Evolutionary conservation across 1,140 invertebrate species (phyloP).

Genomic region (Cataglyphis hispanica): DNA sequence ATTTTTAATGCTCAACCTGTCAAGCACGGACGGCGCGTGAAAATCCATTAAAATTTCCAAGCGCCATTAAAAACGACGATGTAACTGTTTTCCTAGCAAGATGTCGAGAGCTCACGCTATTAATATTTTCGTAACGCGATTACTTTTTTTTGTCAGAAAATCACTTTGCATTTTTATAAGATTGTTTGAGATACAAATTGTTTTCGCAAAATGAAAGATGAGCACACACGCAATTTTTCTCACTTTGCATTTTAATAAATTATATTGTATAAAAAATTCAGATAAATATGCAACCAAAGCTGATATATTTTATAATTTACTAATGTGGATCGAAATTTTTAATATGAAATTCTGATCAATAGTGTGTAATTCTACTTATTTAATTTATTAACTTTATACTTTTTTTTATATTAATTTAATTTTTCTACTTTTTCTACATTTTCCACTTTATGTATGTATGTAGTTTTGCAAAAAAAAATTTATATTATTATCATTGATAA

Average conservation of each 20-base stretch:
- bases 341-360: background rate
- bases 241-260: conserved; percentile 36
- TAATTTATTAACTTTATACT: conserved; percentile 3
- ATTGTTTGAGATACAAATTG: background rate
- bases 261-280: conserved; percentile 6
- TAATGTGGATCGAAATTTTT: background rate
- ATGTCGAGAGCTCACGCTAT: conserved; percentile 9
- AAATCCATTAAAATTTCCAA: conserved; percentile 55
- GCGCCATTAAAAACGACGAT: conserved; percentile 29
- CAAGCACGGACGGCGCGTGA: background rate
- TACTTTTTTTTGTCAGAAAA: conserved; percentile 16
- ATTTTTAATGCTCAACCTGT: conserved; percentile 52
- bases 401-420: background rate
- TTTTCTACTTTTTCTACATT: background rate
- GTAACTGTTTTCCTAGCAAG: conserved; percentile 40
- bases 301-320: background rate
- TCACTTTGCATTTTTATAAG: conserved; percentile 39
- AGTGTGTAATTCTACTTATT: background rate
- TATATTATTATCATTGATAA: background rate
- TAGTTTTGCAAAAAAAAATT: background rate
- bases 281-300: background rate
- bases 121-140: conserved; percentile 18
- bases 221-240: background rate
- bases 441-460: background rate
- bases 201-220: background rate